A percentile compares a stretch with the other conserved stretches of the same genome.
Conservation (phyloP, 2,888 invertebrate species). For the Drosophila testacea region DNA sequence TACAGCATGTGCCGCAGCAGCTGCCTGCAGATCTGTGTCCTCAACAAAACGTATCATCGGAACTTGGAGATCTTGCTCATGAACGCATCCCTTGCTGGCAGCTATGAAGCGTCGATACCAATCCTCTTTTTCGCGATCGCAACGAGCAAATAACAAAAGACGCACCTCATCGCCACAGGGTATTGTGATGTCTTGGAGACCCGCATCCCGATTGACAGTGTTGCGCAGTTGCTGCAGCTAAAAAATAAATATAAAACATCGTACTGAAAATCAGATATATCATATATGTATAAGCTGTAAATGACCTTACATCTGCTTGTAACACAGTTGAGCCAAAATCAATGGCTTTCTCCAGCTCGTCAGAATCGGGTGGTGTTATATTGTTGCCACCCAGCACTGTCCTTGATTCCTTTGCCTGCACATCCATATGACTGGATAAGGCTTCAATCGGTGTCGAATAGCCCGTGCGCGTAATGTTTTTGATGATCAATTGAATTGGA, state of each 20-base stretch:
- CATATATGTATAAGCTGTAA: neutral
- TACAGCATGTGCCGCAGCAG: constrained; percentile 79
- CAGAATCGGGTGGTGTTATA: constrained; percentile 41
- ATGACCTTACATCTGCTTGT: constrained; percentile 77
- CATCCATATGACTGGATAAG: constrained; percentile 1
- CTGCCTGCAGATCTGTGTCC: constrained; percentile 79
- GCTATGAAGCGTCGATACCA: constrained; percentile 84
- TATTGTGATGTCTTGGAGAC: constrained; percentile 72
- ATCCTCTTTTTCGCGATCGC: constrained; percentile 85
- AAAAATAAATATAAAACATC: neutral
- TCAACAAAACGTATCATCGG: constrained; percentile 80
- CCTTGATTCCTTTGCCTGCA: constrained; percentile 34
- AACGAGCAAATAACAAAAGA: constrained; percentile 82
- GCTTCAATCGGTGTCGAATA: neutral
- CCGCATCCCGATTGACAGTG: constrained; percentile 68
- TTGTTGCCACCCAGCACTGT: neutral
- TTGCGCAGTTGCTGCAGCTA: constrained; percentile 82
- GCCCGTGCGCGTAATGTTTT: constrained; percentile 47
- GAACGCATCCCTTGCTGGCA: constrained; percentile 81
- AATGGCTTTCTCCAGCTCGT: constrained; percentile 58
- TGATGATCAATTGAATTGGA: constrained; percentile 84
- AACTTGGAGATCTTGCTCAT: constrained; percentile 83
- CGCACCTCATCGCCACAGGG: constrained; percentile 84
- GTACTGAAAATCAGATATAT: neutral
- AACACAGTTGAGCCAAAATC: constrained; percentile 83